A percentile compares a stretch with the other conserved stretches of the same genome.
Evolutionary conservation across 2,888 invertebrate species (phyloP).

Genomic region (Papilio protenor): DNA sequence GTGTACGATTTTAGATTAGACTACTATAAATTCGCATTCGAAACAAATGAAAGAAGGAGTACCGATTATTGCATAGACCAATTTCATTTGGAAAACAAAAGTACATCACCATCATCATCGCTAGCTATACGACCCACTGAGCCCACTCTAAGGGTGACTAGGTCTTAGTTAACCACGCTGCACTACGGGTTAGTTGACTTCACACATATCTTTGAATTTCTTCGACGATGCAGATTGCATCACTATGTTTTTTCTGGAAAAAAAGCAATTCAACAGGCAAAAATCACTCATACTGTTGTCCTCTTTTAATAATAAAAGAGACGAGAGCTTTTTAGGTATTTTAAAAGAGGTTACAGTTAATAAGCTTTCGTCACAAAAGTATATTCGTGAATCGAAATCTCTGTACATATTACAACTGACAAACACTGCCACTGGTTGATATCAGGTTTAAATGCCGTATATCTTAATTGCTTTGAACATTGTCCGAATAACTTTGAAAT

Average conservation of each 20-base stretch:
- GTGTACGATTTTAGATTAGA: constrained; percentile 37
- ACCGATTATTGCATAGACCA: not conserved
- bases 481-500: constrained; percentile 27
- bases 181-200: too few species aligned
- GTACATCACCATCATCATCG: not conserved
- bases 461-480: constrained; percentile 31
- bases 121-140: too few species aligned
- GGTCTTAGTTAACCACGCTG: too few species aligned
- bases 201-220: too few species aligned
- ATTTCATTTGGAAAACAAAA: not conserved
- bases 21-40: not conserved
- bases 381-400: constrained; percentile 13
- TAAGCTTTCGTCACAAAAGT: too few species aligned
- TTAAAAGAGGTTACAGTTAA: too few species aligned
- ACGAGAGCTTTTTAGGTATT: too few species aligned
- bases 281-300: not conserved
- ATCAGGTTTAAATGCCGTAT: constrained; percentile 14
- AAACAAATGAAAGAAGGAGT: not conserved
- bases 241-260: too few species aligned
- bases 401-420: constrained; percentile 20
- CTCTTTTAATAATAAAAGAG: too few species aligned
- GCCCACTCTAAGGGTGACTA: too few species aligned
- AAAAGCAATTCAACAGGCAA: not conserved
- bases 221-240: too few species aligned
- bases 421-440: not conserved